phyloP scores from a whole-genome alignment of 2,888 invertebrate genomes.

The Cheiracanthium punctorium region DNA sequence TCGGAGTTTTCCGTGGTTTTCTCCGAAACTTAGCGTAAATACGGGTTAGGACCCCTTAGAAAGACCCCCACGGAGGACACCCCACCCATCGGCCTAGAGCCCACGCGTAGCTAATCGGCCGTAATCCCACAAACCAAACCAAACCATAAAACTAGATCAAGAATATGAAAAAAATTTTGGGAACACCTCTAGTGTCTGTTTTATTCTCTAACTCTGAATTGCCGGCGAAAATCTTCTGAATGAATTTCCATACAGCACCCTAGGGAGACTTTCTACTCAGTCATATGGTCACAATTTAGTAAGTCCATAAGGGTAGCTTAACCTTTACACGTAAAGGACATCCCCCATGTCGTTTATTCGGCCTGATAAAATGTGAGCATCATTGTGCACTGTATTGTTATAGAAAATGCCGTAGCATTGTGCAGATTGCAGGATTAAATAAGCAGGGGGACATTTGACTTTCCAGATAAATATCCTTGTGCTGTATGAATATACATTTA shows the following conservation, averaged over 20 bases:
- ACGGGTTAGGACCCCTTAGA: no score
- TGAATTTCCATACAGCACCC: neutral
- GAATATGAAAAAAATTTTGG: no score
- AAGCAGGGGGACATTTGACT: neutral
- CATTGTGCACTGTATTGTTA: neutral
- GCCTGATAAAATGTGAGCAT: neutral
- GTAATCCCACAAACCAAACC: no score
- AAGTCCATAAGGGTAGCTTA: neutral
- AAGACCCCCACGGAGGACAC: no score
- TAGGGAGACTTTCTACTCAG: neutral
- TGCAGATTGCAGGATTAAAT: neutral
- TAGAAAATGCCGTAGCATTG: neutral
- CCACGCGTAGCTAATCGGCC: no score
- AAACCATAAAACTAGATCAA: no score
- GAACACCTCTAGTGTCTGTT: neutral
- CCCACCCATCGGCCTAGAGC: no score
- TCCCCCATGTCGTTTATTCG: neutral
- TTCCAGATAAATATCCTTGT: no score
- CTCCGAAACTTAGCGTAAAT: no score
- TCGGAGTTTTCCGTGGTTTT: no score
- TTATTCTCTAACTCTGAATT: neutral
- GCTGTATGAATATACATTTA: no score
- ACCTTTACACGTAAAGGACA: neutral
- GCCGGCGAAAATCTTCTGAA: neutral
- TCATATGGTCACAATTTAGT: neutral